Percentiles rank a stretch among this genome's conserved stretches.
Conservation (phyloP, 1,140 invertebrate genomes). For the Drosophila pachea region DNA sequence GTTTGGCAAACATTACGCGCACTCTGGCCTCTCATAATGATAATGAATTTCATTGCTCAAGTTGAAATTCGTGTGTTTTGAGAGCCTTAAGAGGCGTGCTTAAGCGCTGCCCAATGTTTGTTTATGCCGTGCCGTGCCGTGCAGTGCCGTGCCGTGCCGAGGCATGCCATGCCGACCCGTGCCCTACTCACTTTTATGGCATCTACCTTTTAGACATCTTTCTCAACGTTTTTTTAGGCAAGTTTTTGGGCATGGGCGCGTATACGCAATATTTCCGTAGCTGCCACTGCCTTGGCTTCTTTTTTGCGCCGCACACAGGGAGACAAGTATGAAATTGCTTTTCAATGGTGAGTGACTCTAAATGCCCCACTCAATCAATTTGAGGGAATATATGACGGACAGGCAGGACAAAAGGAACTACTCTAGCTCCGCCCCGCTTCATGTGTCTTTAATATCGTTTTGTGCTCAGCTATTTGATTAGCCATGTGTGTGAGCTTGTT, state of each 20-base stretch:
- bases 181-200: background rate
- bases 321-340: constrained; percentile 30
- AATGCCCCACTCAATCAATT: constrained; percentile 36
- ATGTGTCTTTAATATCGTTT: constrained; percentile 28
- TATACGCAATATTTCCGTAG: constrained; percentile 25
- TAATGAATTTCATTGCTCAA: constrained; percentile 43
- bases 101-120: constrained; percentile 6
- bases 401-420: constrained; percentile 17
- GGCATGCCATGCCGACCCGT: too few species aligned
- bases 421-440: constrained; percentile 1
- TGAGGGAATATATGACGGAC: constrained; percentile 9
- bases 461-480: constrained; percentile 19
- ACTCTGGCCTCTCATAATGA: constrained; percentile 37
- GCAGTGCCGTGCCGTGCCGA: too few species aligned
- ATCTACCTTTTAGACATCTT: constrained; percentile 1
- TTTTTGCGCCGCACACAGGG: background rate
- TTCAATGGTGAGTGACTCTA: constrained; percentile 32
- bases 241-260: constrained; percentile 8
- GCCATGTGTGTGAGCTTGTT: constrained; percentile 12
- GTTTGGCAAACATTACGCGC: constrained; percentile 23
- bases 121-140: too few species aligned
- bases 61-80: constrained; percentile 26
- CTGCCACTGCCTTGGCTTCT: background rate
- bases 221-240: background rate
- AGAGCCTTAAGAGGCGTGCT: constrained; percentile 5